These are phyloP conservation scores for Acropora tenuis DNA, from an alignment of 64 coral and sea anemone genomes.

Conservation along the genomic window DNA sequence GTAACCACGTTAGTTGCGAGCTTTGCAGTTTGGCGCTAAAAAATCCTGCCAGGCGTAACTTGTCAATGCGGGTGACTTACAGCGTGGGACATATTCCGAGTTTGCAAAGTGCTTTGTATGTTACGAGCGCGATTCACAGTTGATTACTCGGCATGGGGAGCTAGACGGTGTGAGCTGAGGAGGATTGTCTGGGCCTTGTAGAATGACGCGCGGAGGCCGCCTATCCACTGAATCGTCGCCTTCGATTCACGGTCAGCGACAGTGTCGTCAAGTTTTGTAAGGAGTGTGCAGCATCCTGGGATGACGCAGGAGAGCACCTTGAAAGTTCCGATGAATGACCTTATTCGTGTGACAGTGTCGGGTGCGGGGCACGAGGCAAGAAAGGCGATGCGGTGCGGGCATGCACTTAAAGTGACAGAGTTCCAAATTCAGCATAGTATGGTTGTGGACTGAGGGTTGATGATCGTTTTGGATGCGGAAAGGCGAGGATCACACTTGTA, in stretches of 20 bases:
- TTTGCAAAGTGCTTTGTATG: background rate
- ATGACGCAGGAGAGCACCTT: slow-evolving; percentile 58
- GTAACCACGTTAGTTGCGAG: no score
- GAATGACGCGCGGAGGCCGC: slow-evolving; percentile 10
- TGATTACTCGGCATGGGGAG: background rate
- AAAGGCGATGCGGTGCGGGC: slow-evolving; percentile 20
- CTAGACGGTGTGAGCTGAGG: background rate
- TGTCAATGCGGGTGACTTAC: background rate
- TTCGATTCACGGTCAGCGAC: slow-evolving; percentile 16
- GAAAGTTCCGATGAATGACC: slow-evolving; percentile 53
- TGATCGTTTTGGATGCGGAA: slow-evolving; percentile 42
- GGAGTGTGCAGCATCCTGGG: slow-evolving; percentile 25
- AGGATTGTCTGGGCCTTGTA: slow-evolving; percentile 14
- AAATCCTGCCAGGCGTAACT: background rate
- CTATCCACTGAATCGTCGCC: slow-evolving; percentile 14
- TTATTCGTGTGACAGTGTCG: slow-evolving; percentile 34
- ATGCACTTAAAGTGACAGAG: slow-evolving; percentile 41
- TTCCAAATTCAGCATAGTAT: slow-evolving; percentile 56
- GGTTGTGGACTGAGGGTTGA: slow-evolving; percentile 3
- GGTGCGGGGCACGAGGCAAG: slow-evolving; percentile 40
- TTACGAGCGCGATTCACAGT: background rate
- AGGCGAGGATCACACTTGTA: background rate
- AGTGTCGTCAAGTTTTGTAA: slow-evolving; percentile 3
- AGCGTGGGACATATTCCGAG: background rate
- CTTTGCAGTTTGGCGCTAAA: background rate